phyloP scores from a whole-genome alignment of 2,797 vertebrate genomes.

The Cercopithecus hamlyni region DNA sequence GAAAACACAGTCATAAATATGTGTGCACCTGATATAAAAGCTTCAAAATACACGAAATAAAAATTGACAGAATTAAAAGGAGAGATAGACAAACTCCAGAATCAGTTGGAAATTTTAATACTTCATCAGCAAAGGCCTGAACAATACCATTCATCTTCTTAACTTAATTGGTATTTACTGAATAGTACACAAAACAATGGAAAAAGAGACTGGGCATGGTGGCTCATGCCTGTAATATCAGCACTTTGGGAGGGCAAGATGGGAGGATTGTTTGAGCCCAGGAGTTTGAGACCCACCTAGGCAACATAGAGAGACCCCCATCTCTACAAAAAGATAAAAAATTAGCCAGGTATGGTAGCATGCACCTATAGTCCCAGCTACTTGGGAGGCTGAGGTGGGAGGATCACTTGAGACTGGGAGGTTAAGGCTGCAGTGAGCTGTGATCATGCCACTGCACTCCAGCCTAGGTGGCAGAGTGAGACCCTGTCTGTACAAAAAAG shows the following conservation, averaged over 20 bases:
- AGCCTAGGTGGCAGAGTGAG: not conserved
- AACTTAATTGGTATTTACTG: not conserved
- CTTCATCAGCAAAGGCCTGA: not conserved
- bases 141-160: not conserved
- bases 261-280: not conserved
- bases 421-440: not conserved
- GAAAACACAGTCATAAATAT: not conserved
- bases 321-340: not conserved
- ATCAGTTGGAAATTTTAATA: not conserved
- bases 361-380: not conserved
- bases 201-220: not conserved
- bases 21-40: not conserved
- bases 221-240: not conserved
- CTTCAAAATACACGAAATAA: not conserved
- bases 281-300: not conserved
- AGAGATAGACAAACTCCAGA: not conserved
- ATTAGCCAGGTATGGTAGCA: not conserved
- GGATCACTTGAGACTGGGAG: not conserved
- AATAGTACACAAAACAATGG: not conserved
- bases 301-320: not conserved
- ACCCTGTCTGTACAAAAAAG: not conserved
- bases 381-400: not conserved
- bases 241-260: not conserved
- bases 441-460: not conserved
- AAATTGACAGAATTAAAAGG: slow-evolving; percentile 1